Percentiles rank a stretch among this genome's conserved stretches.
These are phyloP conservation scores for Julus scandinavius DNA, from an alignment of 2,888 invertebrate genomes.

Conservation along the genomic window DNA sequence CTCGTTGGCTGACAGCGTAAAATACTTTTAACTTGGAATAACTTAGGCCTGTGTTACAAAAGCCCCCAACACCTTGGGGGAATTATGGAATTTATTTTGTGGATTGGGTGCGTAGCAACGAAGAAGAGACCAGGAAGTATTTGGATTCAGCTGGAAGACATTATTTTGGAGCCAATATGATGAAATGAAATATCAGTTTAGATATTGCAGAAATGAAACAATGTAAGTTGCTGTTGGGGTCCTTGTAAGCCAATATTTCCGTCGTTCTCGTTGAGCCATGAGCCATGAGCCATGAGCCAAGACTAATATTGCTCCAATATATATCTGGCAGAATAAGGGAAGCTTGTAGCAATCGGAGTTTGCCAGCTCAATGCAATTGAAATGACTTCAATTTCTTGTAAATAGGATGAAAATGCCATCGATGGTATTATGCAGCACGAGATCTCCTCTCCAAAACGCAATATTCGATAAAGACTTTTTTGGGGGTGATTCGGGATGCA, in stretches of 20 bases:
- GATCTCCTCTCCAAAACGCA: conserved; percentile 27
- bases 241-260: conserved; percentile 1
- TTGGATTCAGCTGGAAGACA: conserved; percentile 7
- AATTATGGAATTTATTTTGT: conserved; percentile 30
- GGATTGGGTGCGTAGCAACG: background rate
- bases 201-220: conserved; percentile 29
- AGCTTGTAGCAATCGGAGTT: background rate
- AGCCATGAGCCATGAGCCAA: background rate
- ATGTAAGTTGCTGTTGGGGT: background rate
- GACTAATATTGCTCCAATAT: conserved; percentile 27
- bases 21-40: background rate
- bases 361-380: conserved; percentile 26
- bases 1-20: background rate
- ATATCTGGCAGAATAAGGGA: background rate
- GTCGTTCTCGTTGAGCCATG: background rate
- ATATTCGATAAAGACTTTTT: background rate
- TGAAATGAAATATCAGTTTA: conserved; percentile 13
- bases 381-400: conserved; percentile 4
- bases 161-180: background rate
- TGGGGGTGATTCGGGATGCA: background rate
- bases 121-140: background rate
- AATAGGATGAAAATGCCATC: conserved; percentile 21
- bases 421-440: background rate
- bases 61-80: conserved; percentile 14
- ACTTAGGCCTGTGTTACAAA: background rate